phyloP scores from a whole-genome alignment of 2,113 vertebrate species.

The Rhea americana region DNA sequence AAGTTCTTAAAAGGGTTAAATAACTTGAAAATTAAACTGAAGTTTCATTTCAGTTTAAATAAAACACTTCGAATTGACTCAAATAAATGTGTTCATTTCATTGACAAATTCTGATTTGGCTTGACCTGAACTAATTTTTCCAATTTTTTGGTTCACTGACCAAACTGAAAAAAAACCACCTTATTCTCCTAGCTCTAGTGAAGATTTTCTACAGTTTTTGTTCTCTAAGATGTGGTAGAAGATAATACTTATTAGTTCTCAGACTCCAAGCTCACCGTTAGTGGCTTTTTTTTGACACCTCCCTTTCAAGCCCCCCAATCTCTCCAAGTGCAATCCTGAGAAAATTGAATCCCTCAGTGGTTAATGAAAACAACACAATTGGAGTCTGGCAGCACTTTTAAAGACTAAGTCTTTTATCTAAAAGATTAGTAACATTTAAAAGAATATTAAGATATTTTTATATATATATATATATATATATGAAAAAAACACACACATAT shows the following conservation, averaged over 20 bases:
- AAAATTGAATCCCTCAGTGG: neutral
- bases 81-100: neutral
- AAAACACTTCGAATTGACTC: neutral
- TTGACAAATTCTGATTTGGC: neutral
- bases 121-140: neutral
- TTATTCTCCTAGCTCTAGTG: neutral
- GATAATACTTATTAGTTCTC: neutral
- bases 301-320: neutral
- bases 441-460: neutral
- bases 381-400: neutral
- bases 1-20: neutral
- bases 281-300: neutral
- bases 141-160: neutral
- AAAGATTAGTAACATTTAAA: neutral
- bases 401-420: neutral
- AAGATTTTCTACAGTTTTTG: neutral
- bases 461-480: too few species aligned
- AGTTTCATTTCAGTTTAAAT: neutral
- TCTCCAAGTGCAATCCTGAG: neutral
- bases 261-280: neutral
- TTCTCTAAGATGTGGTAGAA: neutral
- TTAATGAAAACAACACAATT: neutral
- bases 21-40: neutral
- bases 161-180: rapidly evolving
- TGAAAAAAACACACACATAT: too few species aligned